Conservation (phyloP, 2,113 vertebrate genomes). For the Ceyx cyanopectus region DNA sequence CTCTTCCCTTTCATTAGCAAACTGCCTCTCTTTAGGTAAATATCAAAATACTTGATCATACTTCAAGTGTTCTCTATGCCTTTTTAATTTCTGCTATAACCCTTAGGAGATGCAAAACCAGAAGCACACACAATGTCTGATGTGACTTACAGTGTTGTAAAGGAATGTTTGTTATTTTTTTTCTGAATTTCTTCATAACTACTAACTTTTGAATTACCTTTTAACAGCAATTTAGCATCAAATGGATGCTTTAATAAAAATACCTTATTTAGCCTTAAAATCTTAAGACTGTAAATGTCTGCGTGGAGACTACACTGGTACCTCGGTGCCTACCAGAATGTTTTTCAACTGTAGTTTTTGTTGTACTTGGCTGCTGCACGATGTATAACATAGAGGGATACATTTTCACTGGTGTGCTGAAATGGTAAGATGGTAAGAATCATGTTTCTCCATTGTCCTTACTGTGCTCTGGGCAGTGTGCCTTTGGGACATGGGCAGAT, state of each 20-base stretch:
- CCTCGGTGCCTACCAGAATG: background rate
- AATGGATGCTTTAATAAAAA: background rate
- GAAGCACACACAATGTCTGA: background rate
- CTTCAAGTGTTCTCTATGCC: background rate
- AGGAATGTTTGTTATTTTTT: background rate
- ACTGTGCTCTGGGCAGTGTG: background rate
- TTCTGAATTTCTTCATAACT: background rate
- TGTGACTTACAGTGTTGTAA: background rate
- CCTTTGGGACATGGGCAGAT: background rate
- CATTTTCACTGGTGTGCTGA: background rate
- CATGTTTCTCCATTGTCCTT: background rate
- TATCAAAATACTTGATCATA: background rate
- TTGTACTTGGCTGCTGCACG: background rate
- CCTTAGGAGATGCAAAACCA: background rate
- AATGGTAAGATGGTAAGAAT: background rate
- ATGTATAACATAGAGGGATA: background rate
- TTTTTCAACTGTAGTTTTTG: background rate
- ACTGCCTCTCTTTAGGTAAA: background rate
- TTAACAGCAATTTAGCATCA: background rate
- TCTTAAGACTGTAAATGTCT: background rate
- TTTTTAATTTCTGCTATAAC: background rate
- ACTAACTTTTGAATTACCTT: background rate
- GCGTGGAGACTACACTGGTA: background rate
- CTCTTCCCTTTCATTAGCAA: background rate
- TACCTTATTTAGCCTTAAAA: background rate